Percentiles rank a stretch among this genome's conserved stretches.
phyloP scores from a whole-genome alignment of 1,140 invertebrate species.

The Bombus turneri region DNA sequence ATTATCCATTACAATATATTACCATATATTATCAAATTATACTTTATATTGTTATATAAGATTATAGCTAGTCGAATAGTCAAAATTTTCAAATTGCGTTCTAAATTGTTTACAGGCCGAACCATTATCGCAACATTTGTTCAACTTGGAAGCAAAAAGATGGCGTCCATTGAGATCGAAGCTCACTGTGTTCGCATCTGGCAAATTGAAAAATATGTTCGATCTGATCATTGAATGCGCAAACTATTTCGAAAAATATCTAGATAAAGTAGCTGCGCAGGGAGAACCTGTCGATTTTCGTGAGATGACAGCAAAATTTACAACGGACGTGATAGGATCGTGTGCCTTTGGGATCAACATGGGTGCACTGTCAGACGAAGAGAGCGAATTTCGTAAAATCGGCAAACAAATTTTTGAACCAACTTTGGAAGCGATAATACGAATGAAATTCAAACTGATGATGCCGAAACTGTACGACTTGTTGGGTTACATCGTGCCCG shows the following conservation, averaged over 20 bases:
- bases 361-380: slow-evolving; percentile 79
- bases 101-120: slow-evolving; percentile 52
- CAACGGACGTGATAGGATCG: slow-evolving; percentile 83
- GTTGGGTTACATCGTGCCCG: background rate
- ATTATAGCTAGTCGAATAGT: background rate
- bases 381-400: slow-evolving; percentile 79
- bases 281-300: slow-evolving; percentile 79
- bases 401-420: slow-evolving; percentile 70
- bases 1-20: no score
- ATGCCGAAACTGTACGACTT: background rate
- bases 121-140: slow-evolving; percentile 71
- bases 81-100: background rate
- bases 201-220: slow-evolving; percentile 74
- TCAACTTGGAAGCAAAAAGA: slow-evolving; percentile 71
- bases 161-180: slow-evolving; percentile 82
- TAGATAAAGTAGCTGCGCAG: slow-evolving; percentile 66
- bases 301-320: slow-evolving; percentile 80
- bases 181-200: background rate
- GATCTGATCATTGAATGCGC: slow-evolving; percentile 65
- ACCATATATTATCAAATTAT: no score
- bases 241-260: slow-evolving; percentile 74
- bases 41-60: background rate
- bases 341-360: slow-evolving; percentile 65
- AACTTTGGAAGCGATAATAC: background rate
- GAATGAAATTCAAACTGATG: slow-evolving; percentile 44